A percentile compares a stretch with the other conserved stretches of the same genome.
Evolutionary conservation across 2,113 vertebrate species (phyloP).

Genomic region (Urocolius indicus): DNA sequence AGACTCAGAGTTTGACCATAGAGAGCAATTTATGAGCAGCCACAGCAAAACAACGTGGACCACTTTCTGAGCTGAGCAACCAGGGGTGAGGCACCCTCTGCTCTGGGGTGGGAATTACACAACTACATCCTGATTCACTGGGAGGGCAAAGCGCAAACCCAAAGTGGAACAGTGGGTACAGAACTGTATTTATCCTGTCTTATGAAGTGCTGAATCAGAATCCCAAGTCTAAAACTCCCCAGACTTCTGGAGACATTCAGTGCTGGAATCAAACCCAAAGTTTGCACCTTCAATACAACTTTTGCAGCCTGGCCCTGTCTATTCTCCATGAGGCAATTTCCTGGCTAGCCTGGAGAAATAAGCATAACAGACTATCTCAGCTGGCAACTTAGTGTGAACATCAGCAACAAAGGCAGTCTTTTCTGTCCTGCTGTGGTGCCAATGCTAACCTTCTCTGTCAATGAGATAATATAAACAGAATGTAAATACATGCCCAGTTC

Average conservation of each 20-base stretch:
- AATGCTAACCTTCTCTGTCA: not conserved
- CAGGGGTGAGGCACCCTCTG: not conserved
- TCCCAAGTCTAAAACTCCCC: not conserved
- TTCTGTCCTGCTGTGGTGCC: constrained; percentile 42
- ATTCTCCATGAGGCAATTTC: constrained; percentile 62
- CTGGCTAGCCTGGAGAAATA: constrained; percentile 60
- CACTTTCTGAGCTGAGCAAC: not conserved
- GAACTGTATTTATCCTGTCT: not conserved
- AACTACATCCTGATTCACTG: not conserved
- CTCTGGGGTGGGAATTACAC: not conserved
- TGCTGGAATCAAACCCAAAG: not conserved
- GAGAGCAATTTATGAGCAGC: not conserved
- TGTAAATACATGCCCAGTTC: constrained; percentile 64
- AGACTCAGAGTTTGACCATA: fast-evolving
- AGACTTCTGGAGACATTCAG: constrained; percentile 31
- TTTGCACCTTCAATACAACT: not conserved
- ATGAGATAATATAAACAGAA: constrained; percentile 60
- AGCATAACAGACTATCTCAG: constrained; percentile 61
- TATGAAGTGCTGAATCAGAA: constrained; percentile 45
- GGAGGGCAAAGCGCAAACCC: not conserved
- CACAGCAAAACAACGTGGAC: fast-evolving
- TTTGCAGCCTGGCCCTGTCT: constrained; percentile 22
- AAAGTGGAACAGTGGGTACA: not conserved
- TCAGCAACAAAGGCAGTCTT: constrained; percentile 51
- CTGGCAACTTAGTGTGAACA: not conserved